A percentile compares a stretch with the other conserved stretches of the same genome.
Evolutionary conservation across 2,888 invertebrate species (phyloP).

Genomic region (Lepas anatifera): DNA sequence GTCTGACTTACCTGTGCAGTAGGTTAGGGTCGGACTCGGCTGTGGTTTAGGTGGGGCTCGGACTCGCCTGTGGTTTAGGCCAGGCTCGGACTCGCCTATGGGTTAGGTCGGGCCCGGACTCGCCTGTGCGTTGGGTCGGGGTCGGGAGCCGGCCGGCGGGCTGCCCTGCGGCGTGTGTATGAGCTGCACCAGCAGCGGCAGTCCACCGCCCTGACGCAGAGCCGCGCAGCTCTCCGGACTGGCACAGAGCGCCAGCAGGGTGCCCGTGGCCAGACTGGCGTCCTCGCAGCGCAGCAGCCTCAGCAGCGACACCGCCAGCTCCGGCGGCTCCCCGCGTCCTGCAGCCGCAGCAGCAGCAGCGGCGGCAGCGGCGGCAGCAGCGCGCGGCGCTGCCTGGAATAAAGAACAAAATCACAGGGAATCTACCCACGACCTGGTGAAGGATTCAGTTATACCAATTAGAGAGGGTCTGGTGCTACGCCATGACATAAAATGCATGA

Average conservation of each 20-base stretch:
- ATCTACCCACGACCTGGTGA: too few species aligned
- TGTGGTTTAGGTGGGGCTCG: background rate
- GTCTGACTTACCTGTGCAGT: background rate
- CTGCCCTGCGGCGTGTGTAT: constrained; percentile 61
- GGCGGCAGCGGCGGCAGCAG: too few species aligned
- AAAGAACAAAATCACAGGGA: too few species aligned
- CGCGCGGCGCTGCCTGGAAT: too few species aligned
- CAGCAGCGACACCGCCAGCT: constrained; percentile 85
- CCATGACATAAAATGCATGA: too few species aligned
- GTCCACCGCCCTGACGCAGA: constrained; percentile 83
- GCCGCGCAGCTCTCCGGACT: constrained; percentile 84
- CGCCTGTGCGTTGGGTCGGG: background rate
- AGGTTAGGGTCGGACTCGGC: background rate
- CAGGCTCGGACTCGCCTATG: background rate
- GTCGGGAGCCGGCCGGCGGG: constrained; percentile 36
- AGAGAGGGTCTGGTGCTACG: too few species aligned
- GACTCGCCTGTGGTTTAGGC: background rate
- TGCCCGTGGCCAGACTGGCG: constrained; percentile 77
- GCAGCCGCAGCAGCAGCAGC: too few species aligned
- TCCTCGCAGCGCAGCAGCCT: constrained; percentile 80
- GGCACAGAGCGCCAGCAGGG: constrained; percentile 76
- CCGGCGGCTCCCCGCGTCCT: constrained; percentile 46
- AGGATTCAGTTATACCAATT: too few species aligned
- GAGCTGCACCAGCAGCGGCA: constrained; percentile 82
- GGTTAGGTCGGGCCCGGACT: background rate